Evolutionary conservation across 2,888 invertebrate genomes (phyloP).

Genomic region (Crematogaster levior): DNA sequence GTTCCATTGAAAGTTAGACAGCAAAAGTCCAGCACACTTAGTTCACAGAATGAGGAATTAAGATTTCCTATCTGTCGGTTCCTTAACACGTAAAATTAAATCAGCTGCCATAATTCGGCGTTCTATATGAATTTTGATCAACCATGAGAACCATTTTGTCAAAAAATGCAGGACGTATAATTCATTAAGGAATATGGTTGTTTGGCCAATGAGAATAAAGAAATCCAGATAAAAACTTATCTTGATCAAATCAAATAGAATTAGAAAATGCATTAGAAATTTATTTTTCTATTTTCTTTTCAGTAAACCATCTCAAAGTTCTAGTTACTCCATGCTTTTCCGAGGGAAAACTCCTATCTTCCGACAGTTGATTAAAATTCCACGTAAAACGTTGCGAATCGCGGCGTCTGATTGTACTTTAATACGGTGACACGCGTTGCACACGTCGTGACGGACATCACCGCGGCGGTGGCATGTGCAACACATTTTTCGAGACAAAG

Average conservation of each 20-base stretch:
- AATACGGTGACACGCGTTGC: conserved; percentile 52
- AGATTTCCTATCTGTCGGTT: neutral
- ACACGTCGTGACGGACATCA: conserved; percentile 51
- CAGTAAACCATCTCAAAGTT: neutral
- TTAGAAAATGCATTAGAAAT: neutral
- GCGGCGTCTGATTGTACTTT: conserved; percentile 45
- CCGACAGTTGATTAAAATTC: conserved; percentile 29
- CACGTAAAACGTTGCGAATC: conserved; percentile 15
- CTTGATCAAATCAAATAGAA: neutral
- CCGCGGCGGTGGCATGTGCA: conserved; percentile 63
- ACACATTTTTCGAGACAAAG: conserved; percentile 64
- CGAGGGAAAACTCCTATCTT: neutral
- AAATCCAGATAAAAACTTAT: neutral
- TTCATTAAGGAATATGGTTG: neutral
- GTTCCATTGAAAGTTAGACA: neutral
- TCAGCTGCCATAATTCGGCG: neutral
- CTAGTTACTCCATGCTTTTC: neutral
- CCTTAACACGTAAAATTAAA: neutral
- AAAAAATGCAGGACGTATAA: neutral
- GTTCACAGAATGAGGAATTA: neutral
- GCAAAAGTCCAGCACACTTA: neutral
- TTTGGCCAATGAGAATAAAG: neutral
- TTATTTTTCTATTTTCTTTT: neutral
- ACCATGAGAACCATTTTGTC: neutral
- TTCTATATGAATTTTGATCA: neutral